These are phyloP conservation scores for Patella vulgata DNA, from an alignment of 1,140 invertebrate species.

Conservation along the genomic window DNA sequence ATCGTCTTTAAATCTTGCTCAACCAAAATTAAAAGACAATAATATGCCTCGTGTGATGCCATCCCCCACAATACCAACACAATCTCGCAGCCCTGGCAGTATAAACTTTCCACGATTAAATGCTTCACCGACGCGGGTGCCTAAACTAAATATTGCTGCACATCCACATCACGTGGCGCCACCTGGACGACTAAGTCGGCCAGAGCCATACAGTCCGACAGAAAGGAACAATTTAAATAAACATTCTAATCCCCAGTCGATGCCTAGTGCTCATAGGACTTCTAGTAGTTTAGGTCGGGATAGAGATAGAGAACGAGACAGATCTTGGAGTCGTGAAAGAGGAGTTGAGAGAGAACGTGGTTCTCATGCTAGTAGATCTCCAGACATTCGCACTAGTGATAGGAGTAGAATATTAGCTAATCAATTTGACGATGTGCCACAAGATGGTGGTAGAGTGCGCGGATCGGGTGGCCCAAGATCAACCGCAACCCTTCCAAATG, in stretches of 20 bases:
- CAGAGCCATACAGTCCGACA: constrained; percentile 61
- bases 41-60: constrained; percentile 56
- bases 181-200: constrained; percentile 52
- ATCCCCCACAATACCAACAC: constrained; percentile 51
- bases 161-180: constrained; percentile 44
- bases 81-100: constrained; percentile 49
- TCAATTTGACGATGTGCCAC: constrained; percentile 39
- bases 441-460: constrained; percentile 12
- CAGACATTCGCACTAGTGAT: constrained; percentile 21
- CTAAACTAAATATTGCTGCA: constrained; percentile 44
- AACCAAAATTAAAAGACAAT: constrained; percentile 52
- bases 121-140: constrained; percentile 52
- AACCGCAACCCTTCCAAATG: constrained; percentile 47
- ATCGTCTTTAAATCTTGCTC: constrained; percentile 58
- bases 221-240: constrained; percentile 62
- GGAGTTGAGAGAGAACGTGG: constrained; percentile 9
- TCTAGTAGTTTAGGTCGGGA: constrained; percentile 25
- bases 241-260: constrained; percentile 28
- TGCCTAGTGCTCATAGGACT: constrained; percentile 34
- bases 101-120: constrained; percentile 54
- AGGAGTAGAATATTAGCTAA: constrained; percentile 39
- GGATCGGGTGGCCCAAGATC: constrained; percentile 17
- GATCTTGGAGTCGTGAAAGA: constrained; percentile 10
- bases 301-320: constrained; percentile 35
- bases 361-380: constrained; percentile 11